Base-by-base conservation (phyloP, 2,113 vertebrate genomes). In the Arvicanthis niloticus region DNA sequence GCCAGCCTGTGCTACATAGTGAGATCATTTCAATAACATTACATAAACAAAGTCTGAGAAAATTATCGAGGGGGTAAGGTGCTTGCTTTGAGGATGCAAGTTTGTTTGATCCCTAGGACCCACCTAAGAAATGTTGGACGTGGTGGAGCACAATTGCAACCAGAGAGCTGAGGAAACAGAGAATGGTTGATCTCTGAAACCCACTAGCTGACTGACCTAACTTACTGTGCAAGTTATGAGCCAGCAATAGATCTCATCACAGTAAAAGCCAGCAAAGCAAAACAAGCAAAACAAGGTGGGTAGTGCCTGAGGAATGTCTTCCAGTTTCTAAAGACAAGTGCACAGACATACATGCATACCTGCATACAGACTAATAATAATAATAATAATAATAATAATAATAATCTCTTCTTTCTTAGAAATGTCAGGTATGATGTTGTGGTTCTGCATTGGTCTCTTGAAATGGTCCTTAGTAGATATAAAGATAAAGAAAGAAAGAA, bases 391-490 rank as follows among this genome's bases (percentile, higher is more conserved):
- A 7, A 26, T 40, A 21, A 17, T 21, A 2, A 40, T 21, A 15
- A 40, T 16, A 72, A 7, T 75, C 11, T 96, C 16, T 80, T 68
- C 95, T 93, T 93, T 48, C 40, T 90, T 58, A 53, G 22, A 58
- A 24, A 10, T 11, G 10, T 85, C 70, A 89, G 67, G 48, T 58
- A 24, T 29, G n/a, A 34, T 88, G 76, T 58, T 95, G 31, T 78
- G 62, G 53, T 91, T 94, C 92, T 95, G 11, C 80, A 48, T 75
- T 88, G 90, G 62, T 68, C 78, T 86, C 68, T 94, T 80, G 34
- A 91, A 94, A 88, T 73, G 91, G 73, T 95, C 92, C 89, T 96
- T 95, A 42, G 53, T 53, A 89, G 95, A 93, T 93, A 92, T 88
- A 96, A 97, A 95, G 89, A 56, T 95, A 91, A 53, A 77, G 85